Percentiles rank a stretch among this genome's conserved stretches.
Evolutionary conservation across 2,797 vertebrate species (phyloP).

Genomic region (Apogon hyalosoma): DNA sequence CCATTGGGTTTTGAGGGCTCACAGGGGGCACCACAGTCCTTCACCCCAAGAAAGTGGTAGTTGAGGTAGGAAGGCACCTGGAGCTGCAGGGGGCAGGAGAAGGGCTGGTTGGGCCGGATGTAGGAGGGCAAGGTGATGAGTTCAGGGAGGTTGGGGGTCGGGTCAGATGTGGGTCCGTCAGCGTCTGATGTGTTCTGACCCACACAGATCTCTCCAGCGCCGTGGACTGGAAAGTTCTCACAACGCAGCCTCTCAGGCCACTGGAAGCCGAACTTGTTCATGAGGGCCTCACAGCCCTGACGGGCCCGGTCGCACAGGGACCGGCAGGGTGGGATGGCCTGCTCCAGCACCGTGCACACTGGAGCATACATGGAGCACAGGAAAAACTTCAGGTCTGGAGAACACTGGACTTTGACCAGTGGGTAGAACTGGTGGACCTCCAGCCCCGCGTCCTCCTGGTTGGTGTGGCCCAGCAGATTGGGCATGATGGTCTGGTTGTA

Average conservation of each 20-base stretch:
- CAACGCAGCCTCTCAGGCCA: conserved; percentile 90
- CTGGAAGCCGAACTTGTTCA: conserved; percentile 87
- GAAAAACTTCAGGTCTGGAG: no score
- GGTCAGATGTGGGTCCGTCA: conserved; percentile 72
- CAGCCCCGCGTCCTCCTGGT: conserved; percentile 91
- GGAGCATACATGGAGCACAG: conserved; percentile 87
- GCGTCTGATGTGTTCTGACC: conserved; percentile 90
- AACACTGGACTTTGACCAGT: no score
- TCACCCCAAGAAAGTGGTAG: no score
- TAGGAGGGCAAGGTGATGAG: conserved; percentile 70
- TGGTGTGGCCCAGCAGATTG: conserved; percentile 90
- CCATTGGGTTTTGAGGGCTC: conserved; percentile 85
- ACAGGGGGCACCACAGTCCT: no score
- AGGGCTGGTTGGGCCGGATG: conserved; percentile 72
- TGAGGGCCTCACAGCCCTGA: conserved; percentile 75
- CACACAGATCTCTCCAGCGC: conserved; percentile 89
- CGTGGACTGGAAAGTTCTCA: conserved; percentile 88
- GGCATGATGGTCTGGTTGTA: conserved; percentile 94
- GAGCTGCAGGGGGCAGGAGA: conserved; percentile 90
- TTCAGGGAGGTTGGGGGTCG: conserved; percentile 77
- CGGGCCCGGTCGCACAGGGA: conserved; percentile 89
- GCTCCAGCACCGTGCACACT: conserved; percentile 93
- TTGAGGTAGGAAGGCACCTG: conserved; percentile 81
- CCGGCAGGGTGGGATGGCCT: conserved; percentile 89
- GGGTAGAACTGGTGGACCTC: conserved; percentile 68